Evolutionary conservation across 2,113 vertebrate genomes (phyloP).

Genomic region (Dasyornis broadbenti): DNA sequence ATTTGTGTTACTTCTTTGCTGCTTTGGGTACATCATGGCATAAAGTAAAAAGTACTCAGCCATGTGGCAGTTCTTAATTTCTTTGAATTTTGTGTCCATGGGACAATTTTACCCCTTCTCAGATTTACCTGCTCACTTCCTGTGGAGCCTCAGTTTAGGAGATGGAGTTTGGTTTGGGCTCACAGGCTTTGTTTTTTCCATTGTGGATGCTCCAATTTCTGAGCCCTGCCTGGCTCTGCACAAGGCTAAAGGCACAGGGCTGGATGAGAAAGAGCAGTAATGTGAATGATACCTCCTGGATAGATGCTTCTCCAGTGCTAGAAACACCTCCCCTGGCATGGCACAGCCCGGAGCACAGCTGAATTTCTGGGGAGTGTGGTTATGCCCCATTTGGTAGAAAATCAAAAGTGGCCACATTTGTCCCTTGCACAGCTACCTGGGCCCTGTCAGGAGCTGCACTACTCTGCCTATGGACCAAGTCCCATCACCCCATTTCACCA

Average conservation of each 20-base stretch:
- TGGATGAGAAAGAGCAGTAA: background rate
- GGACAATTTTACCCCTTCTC: background rate
- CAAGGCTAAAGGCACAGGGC: fast-evolving
- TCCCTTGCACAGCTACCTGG: background rate
- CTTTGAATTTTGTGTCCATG: background rate
- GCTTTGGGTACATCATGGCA: background rate
- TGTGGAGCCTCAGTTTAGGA: background rate
- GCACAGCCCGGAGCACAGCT: background rate
- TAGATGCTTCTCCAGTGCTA: background rate
- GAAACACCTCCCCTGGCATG: background rate
- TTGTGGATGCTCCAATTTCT: fast-evolving
- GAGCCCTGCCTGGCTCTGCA: background rate
- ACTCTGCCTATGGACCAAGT: background rate
- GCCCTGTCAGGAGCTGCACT: background rate
- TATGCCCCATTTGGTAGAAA: background rate
- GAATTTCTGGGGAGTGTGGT: background rate
- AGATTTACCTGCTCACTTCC: background rate
- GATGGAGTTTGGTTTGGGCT: background rate
- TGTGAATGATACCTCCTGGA: background rate
- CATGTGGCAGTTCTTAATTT: background rate
- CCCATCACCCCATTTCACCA: background rate
- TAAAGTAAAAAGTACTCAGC: background rate
- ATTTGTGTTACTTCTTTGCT: background rate
- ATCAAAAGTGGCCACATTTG: background rate
- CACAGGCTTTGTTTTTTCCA: background rate